Evolutionary conservation across 1,140 invertebrate species (phyloP).

Genomic region (Solen grandis): DNA sequence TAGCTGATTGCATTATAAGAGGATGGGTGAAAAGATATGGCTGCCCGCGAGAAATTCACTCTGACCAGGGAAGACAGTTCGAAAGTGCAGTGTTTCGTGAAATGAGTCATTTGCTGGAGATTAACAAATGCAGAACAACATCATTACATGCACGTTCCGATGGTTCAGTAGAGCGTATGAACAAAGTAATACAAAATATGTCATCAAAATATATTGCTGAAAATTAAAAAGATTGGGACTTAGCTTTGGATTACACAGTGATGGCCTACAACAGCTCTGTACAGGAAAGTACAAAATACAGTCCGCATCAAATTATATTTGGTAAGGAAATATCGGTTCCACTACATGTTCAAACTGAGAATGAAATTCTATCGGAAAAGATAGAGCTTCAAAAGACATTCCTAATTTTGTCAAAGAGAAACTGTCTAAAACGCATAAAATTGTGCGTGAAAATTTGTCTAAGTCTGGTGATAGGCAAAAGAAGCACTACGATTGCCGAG

Average conservation of each 20-base stretch:
- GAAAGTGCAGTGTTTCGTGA: conserved; percentile 17
- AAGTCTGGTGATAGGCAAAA: conserved; percentile 25
- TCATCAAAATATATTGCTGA: too few relatives aligned
- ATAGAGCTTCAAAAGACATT: not conserved
- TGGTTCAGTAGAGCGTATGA: conserved; percentile 13
- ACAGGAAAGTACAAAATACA: conserved; percentile 5
- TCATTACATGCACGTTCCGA: conserved; percentile 6
- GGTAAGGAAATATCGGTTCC: conserved; percentile 33
- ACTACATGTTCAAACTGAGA: conserved; percentile 9
- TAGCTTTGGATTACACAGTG: conserved; percentile 3
- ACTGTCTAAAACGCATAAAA: not conserved
- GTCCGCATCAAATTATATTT: conserved; percentile 6
- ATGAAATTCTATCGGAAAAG: not conserved
- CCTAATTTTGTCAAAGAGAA: conserved; percentile 24
- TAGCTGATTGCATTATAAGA: too few relatives aligned
- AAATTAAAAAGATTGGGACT: too few relatives aligned
- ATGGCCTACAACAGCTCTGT: not conserved
- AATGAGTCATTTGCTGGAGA: conserved; percentile 12
- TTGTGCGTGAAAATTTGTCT: conserved; percentile 21
- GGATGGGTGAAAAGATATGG: too few relatives aligned
- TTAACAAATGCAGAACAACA: conserved; percentile 24
- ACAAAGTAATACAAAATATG: too few relatives aligned
- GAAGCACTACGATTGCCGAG: conserved; percentile 18
- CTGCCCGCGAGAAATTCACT: too few relatives aligned
- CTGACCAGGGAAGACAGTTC: too few relatives aligned